Evolutionary conservation across 2,113 vertebrate genomes (phyloP).

Genomic region (Pogona vitticeps): DNA sequence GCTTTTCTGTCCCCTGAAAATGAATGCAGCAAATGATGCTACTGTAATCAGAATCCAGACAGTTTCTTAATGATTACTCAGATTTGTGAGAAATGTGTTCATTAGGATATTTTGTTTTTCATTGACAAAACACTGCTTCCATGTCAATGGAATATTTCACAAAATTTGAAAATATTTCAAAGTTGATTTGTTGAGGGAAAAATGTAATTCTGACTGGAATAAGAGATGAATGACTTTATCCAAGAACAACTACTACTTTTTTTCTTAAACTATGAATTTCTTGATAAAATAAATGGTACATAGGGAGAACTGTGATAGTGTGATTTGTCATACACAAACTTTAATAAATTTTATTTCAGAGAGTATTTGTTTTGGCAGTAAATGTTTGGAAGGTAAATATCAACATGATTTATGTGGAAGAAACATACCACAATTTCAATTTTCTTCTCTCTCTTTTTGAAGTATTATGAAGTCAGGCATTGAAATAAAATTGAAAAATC

Average conservation of each 20-base stretch:
- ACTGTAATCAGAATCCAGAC: too few relatives aligned
- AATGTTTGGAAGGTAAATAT: background rate
- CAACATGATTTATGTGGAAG: background rate
- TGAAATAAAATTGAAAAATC: background rate
- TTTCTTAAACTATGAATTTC: background rate
- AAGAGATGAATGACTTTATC: background rate
- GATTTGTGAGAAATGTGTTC: too few relatives aligned
- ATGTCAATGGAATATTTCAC: too few relatives aligned
- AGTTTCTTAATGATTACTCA: too few relatives aligned
- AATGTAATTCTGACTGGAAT: background rate
- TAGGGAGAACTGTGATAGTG: accelerated
- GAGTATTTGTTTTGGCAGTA: background rate
- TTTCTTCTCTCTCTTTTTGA: background rate
- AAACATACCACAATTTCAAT: background rate
- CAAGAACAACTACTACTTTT: background rate
- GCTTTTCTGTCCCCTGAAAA: background rate
- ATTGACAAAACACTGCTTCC: too few relatives aligned
- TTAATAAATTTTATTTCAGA: background rate
- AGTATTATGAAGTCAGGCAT: background rate
- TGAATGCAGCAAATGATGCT: background rate
- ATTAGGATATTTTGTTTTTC: too few relatives aligned
- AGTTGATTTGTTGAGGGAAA: background rate
- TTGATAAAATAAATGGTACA: background rate
- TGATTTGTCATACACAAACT: background rate
- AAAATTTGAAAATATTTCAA: background rate